phyloP scores from a whole-genome alignment of 1,140 invertebrate species.

The Diachasma alloeum region DNA sequence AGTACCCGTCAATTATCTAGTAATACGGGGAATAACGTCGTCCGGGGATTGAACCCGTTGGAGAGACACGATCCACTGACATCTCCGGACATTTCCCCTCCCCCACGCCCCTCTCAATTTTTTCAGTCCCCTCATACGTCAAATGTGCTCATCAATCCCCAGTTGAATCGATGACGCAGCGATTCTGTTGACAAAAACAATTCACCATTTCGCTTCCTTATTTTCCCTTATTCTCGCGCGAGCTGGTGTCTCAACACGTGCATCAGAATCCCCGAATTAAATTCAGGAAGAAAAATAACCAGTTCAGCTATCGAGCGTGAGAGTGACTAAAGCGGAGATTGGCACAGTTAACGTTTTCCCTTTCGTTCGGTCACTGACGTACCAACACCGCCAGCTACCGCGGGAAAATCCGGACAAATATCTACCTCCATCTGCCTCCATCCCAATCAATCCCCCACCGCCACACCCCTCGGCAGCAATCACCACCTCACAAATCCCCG shows the following conservation, averaged over 20 bases:
- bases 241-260: neutral
- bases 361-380: constrained; percentile 22
- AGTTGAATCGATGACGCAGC: neutral
- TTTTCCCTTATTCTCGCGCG: neutral
- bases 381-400: neutral
- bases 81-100: neutral
- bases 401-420: neutral
- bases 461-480: neutral
- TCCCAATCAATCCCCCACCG: neutral
- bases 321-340: constrained; percentile 2
- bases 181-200: neutral
- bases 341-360: constrained; percentile 20
- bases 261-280: neutral
- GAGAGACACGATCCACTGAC: neutral
- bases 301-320: neutral
- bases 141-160: neutral
- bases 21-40: neutral
- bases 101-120: neutral
- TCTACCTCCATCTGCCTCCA: neutral
- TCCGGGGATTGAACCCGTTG: neutral
- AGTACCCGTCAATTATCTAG: neutral
- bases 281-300: neutral
- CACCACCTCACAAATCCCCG: too few relatives aligned
- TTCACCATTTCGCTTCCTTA: neutral
- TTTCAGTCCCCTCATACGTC: neutral